phyloP scores from a whole-genome alignment of 1,140 invertebrate species.

The Saccostrea echinata region DNA sequence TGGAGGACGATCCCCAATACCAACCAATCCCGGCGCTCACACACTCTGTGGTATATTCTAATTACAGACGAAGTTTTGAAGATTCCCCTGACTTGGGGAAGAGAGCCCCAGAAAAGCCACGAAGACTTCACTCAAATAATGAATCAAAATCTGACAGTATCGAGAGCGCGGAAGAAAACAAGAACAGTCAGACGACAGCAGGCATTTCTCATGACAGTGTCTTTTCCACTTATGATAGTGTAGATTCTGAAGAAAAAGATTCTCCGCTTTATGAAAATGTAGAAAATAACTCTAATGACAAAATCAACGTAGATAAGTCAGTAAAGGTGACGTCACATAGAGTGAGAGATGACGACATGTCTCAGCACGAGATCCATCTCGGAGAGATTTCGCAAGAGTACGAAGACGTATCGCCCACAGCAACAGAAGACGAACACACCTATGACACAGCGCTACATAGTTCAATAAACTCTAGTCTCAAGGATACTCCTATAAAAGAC shows the following conservation, averaged over 20 bases:
- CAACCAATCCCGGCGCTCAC: constrained; percentile 28
- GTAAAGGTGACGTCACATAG: not conserved
- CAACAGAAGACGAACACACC: not conserved
- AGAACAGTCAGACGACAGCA: not conserved
- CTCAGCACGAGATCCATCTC: not conserved
- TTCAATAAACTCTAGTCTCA: not conserved
- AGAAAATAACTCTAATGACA: not conserved
- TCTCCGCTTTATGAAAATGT: not conserved
- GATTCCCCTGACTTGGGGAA: constrained; percentile 10
- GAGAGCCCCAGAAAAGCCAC: not conserved
- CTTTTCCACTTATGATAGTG: not conserved
- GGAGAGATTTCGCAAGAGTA: not conserved
- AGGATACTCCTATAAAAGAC: not conserved
- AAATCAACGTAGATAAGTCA: not conserved
- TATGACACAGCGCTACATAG: not conserved
- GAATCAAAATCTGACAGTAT: not conserved
- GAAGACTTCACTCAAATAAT: not conserved
- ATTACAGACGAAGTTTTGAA: constrained; percentile 31
- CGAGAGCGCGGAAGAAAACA: not conserved
- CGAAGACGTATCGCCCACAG: not conserved
- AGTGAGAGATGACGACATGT: not conserved
- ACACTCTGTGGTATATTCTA: not conserved
- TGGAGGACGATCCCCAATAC: constrained; percentile 48
- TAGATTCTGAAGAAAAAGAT: not conserved
- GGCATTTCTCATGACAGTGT: not conserved